Evolutionary conservation across 1,140 invertebrate species (phyloP), one percentile per base, ranked within the genome.

Genomic region (Anadara kagoshimensis): DNA sequence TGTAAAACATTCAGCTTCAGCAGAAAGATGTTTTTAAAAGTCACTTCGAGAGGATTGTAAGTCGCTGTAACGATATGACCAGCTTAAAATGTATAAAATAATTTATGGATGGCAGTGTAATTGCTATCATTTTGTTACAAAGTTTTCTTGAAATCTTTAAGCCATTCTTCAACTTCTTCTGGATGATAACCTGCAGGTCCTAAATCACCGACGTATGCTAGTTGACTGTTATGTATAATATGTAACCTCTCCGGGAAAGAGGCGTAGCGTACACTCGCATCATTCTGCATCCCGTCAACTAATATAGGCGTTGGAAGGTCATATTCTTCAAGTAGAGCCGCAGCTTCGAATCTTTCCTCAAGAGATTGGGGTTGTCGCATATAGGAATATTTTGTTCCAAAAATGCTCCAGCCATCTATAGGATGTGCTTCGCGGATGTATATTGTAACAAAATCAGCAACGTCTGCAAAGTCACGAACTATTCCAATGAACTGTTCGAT

Each of bases 401-500:
- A 57, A 14, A 78, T 24, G 18, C 56, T 67, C 81, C 83, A 84
- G 3, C 75, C 78, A 20, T 85, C 83, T 0, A 68, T 12, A 0
- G 84, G 70, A 69, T 85, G 84, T 4, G 81, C 81, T 65, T 85
- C 84, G 61, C 74, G 62, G 4, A 83, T 71, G 58, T 85, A 85
- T 7, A 85, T 73, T 12, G 73, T 70, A 0, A 85, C 22, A 73
- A 85, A 85, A 58, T 83, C 80, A 0, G 73, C 79, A 24, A 68
- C 36, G 49, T 63, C 66, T 49, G 68, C 67, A 53, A 79, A 84
- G 16, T 82, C 62, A n/a, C 53, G 14, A 26, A 76, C 72, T 45
- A 82, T 43, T 58, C 61, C 41, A 12, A 71, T 74, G 61, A 82
- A 81, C 41, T 67, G 64, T 16, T 68, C 71, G 56, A 82, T 57